A percentile compares a stretch with the other conserved stretches of the same genome.
Conservation (phyloP, 2,888 invertebrate genomes). For the Athrips mouffetella region DNA sequence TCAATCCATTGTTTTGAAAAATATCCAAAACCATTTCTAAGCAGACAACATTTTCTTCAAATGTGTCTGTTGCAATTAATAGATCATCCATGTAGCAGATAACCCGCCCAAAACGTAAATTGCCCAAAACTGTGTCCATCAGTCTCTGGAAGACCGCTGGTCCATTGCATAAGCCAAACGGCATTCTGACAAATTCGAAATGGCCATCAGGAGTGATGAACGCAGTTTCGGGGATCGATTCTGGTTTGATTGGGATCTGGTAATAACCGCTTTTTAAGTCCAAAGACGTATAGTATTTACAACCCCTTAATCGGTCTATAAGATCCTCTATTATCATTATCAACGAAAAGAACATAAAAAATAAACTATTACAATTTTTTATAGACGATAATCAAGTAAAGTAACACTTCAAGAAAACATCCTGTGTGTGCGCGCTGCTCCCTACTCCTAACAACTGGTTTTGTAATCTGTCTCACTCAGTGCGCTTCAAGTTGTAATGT, state of each 20-base stretch:
- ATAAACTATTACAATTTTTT: no score
- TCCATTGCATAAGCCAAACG: no score
- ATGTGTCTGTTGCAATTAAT: conserved; percentile 14
- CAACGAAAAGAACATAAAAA: no score
- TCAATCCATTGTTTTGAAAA: conserved; percentile 14
- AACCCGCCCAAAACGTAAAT: conserved; percentile 15
- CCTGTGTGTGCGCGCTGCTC: no score
- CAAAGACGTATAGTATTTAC: conserved; percentile 33
- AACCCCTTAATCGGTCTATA: conserved; percentile 31
- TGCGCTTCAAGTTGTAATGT: no score
- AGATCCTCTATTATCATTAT: no score
- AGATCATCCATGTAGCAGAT: conserved; percentile 20
- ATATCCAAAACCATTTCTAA: conserved; percentile 13
- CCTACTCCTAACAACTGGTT: no score
- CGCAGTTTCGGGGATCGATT: conserved; percentile 31
- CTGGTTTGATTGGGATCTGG: conserved; percentile 36
- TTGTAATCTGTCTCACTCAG: no score
- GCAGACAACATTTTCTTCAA: conserved; percentile 15
- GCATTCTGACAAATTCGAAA: no score
- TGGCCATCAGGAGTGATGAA: no score
- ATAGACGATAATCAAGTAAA: no score
- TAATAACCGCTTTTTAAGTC: conserved; percentile 40
- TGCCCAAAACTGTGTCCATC: conserved; percentile 28
- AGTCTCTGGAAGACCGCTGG: conserved; percentile 28
- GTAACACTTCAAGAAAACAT: no score